Base-by-base conservation (phyloP, 2,797 vertebrate genomes). In the Rhadinocentrus ornatus region DNA sequence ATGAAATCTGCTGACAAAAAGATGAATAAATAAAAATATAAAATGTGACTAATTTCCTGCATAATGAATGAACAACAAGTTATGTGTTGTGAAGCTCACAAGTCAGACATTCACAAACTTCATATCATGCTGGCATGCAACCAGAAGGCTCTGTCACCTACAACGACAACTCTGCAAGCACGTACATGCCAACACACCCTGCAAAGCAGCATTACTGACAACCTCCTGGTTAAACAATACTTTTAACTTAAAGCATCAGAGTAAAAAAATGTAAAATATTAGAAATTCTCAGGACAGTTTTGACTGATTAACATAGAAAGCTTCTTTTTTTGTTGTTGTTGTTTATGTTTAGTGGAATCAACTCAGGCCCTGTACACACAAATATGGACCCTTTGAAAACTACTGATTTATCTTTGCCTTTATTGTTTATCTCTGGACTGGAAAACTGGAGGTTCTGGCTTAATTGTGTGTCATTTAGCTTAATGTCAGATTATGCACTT, bases 41-140 rank as follows among this genome's bases (percentile, higher is more conserved):
- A 26, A 68, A 59, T 4, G 22, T 31, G 1, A 46, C 22, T 26
- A 16, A 58, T 31, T 22, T 39, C 50, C 2, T 67, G 16, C 6
- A 26, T 2, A 35, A 60, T 66, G 8, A 20, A 57, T 34, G 11
- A 20, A 48, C 29, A 66, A 18, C 24, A 66, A 12, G 24, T 50
- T 77, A 15, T 60, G 7, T 35, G 24, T 54, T 57, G 18, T 81
- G 35, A 71, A 15, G 44, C 34, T 74, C 31, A 55, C 39, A 63
- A 27, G 24, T 60, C 18, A n/a, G 0, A 3, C 60, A 27, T 55
- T 72, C 24, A 27, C 58, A 18, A 60, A 20, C 65, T 41, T 6
- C 6, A 56, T 29, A 29, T 69, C 75, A 82, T 89, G 81, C 84
- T 46, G 8, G 39, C 85, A 86, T 88, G 84, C 87, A 29, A 62